These are phyloP conservation scores for Anoncus sp. DNA, from an alignment of 2,888 invertebrate genomes.

Conservation along the genomic window DNA sequence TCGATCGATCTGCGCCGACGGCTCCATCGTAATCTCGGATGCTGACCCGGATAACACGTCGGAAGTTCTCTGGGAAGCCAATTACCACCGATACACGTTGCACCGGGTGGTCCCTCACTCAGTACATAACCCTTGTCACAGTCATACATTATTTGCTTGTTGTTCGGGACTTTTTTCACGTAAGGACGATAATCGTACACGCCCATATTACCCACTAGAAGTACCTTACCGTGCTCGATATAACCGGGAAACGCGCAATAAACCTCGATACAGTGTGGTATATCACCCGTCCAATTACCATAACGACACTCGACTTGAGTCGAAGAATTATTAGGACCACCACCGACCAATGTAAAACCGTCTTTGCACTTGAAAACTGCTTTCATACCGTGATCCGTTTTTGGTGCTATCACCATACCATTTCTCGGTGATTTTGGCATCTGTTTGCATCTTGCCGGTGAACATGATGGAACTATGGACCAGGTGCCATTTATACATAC, in stretches of 20 bases:
- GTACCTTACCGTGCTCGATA: conserved; percentile 94
- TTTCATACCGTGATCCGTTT: conserved; percentile 98
- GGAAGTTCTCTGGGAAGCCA: conserved; percentile 97
- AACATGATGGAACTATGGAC: conserved; percentile 95
- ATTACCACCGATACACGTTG: conserved; percentile 96
- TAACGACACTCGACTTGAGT: conserved; percentile 94
- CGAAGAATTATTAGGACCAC: conserved; percentile 87
- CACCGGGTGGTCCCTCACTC: conserved; percentile 94
- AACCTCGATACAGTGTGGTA: conserved; percentile 92
- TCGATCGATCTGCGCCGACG: conserved; percentile 86
- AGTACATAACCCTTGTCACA: conserved; percentile 96
- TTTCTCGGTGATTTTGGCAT: conserved; percentile 94
- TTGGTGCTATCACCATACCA: conserved; percentile 98
- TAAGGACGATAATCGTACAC: conserved; percentile 97
- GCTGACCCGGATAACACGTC: conserved; percentile 93
- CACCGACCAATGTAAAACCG: conserved; percentile 91
- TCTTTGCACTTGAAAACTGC: conserved; percentile 97
- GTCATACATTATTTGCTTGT: conserved; percentile 98
- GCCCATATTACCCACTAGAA: conserved; percentile 98
- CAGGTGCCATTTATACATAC: conserved; percentile 98
- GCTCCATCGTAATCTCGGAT: conserved; percentile 94
- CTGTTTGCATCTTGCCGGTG: conserved; percentile 92
- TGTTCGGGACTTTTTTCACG: conserved; percentile 94
- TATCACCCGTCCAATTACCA: conserved; percentile 97
- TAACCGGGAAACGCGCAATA: conserved; percentile 97